Conservation (phyloP, 2,797 vertebrate genomes). For the Bryconaethiops microstoma region DNA sequence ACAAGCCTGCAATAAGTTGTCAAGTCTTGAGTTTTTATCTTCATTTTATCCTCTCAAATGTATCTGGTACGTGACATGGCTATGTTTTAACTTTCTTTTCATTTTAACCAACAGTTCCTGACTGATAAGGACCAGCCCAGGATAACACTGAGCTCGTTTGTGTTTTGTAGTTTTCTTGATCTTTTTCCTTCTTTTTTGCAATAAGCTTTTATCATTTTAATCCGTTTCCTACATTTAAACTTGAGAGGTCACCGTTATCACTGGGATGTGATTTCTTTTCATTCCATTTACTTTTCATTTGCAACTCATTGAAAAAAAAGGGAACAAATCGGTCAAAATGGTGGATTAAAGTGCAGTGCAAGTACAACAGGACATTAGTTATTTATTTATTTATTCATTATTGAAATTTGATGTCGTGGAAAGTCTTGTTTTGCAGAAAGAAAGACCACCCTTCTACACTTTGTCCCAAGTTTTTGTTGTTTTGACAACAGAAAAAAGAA, state of each 20-base stretch:
- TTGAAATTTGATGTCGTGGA: no score
- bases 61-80: constrained; percentile 9
- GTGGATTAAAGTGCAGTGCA: background rate
- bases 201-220: background rate
- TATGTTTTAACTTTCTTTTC: background rate
- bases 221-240: background rate
- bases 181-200: background rate
- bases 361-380: background rate
- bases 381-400: no score
- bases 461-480: no score
- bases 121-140: background rate
- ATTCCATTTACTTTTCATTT: background rate
- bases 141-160: background rate
- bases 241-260: constrained; percentile 68
- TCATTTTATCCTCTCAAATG: constrained; percentile 26
- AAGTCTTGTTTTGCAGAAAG: no score
- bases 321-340: no score
- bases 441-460: background rate
- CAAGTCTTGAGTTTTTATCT: constrained; percentile 38
- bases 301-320: background rate
- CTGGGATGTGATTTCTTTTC: constrained; percentile 22
- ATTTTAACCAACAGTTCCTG: background rate
- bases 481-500: no score
- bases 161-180: background rate
- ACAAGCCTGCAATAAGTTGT: constrained; percentile 31